Conservation (phyloP, 2,888 invertebrate genomes). For the Thelaira solivaga region DNA sequence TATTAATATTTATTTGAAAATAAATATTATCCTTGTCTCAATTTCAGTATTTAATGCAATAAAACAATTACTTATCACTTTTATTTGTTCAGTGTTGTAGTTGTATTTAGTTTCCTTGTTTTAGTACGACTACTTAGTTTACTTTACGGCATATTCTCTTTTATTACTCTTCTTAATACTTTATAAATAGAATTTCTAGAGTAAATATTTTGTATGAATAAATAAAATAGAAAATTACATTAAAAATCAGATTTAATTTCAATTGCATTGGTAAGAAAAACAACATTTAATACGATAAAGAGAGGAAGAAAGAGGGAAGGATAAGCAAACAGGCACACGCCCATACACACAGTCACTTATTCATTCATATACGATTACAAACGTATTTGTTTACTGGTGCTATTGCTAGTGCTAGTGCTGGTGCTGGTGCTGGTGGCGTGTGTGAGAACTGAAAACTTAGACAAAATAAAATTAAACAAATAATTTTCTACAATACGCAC, state of each 20-base stretch:
- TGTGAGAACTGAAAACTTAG: neutral
- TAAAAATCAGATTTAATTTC: conserved; percentile 75
- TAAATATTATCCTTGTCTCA: neutral
- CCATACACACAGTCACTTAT: no score
- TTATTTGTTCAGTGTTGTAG: conserved; percentile 31
- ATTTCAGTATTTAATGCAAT: conserved; percentile 15
- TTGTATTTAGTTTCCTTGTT: no score
- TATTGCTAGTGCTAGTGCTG: no score
- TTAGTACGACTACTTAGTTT: no score
- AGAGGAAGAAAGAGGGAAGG: conserved; percentile 34
- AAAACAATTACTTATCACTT: conserved; percentile 52
- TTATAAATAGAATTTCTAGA: conserved; percentile 37
- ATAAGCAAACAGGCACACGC: conserved; percentile 23
- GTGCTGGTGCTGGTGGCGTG: no score
- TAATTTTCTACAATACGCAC: conserved; percentile 27
- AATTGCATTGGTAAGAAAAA: conserved; percentile 69
- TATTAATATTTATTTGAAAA: neutral
- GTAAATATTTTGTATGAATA: conserved; percentile 61
- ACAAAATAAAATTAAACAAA: conserved; percentile 45
- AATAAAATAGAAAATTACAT: conserved; percentile 73
- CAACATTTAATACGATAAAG: conserved; percentile 57
- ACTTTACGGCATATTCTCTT: no score
- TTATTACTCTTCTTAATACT: neutral
- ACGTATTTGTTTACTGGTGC: no score
- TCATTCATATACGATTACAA: neutral